Evolutionary conservation across 2,888 invertebrate genomes (phyloP), one percentile per base, ranked within the genome.

Genomic region (Crioceris asparagi): DNA sequence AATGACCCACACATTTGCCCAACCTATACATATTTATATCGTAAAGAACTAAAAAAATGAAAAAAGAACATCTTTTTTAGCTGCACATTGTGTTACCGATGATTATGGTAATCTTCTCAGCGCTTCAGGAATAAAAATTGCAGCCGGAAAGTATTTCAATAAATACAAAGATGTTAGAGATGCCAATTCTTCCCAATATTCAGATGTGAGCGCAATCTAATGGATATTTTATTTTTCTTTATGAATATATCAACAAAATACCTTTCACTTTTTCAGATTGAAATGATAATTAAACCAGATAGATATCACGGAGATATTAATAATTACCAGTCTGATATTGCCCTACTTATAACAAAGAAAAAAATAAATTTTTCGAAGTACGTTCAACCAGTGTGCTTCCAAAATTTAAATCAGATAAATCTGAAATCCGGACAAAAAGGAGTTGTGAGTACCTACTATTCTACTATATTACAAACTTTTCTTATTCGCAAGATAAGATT

Each of bases 311-410:
- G 55, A n/a, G 39, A 35, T 10, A 14, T 32, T n/a, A 50, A 48
- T 5, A 44, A 47, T 8, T 61, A 50, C 35, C 36, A 39, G 15
- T 45, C 46, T 6, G 66, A 66, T 45, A 55, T 66, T 32, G 63
- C 63, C 1, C 35, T 64, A 3, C 17, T 65, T 10, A 44, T 57
- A n/a, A 40, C 62, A 15, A 45, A 48, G 26, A 44, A 45, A n/a
- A 32, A 41, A 8, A 53, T 66, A 19, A 40, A 36, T 8, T 52
- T 60, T 23, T 53, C 57, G 2, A 41, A 45, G 21, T 49, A 56
- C 8, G 57, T 64, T 6, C 57, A 57, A 37, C 61, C 63, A n/a
- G 56, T 64, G 7, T 66, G 66, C 43, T 45, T 58, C 3, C 53
- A 19, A 5, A 33, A n/a, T n/a, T n/a, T n/a, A n/a, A n/a, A n/a